These are phyloP conservation scores for Parasteatoda lunata DNA, from an alignment of 2,888 invertebrate species.

Conservation along the genomic window DNA sequence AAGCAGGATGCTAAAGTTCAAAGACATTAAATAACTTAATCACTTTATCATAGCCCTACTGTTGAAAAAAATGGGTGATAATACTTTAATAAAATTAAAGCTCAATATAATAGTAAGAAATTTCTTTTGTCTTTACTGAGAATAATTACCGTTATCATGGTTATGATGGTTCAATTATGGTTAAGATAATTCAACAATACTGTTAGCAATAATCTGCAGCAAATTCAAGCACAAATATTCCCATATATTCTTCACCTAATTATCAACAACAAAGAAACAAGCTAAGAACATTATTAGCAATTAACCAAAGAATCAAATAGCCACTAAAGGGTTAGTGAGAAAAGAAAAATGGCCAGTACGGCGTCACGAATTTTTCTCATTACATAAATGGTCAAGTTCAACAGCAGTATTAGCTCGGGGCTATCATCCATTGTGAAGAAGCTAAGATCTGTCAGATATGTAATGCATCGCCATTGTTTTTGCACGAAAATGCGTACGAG, in stretches of 20 bases:
- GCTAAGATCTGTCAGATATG: slow-evolving; percentile 13
- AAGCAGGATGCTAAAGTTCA: too few species aligned
- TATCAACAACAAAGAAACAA: background rate
- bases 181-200: too few species aligned
- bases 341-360: slow-evolving; percentile 20
- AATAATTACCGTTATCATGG: too few species aligned
- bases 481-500: background rate
- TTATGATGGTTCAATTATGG: too few species aligned
- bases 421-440: background rate
- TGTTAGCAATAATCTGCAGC: too few species aligned
- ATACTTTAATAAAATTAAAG: too few species aligned
- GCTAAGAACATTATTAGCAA: background rate
- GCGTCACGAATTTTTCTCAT: slow-evolving; percentile 57
- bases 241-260: background rate
- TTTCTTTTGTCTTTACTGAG: too few species aligned
- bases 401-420: slow-evolving; percentile 48
- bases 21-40: too few species aligned
- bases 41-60: too few species aligned
- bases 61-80: too few species aligned
- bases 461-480: slow-evolving; percentile 25
- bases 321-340: slow-evolving; percentile 11
- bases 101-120: too few species aligned
- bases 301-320: background rate
- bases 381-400: slow-evolving; percentile 56
- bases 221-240: background rate